These are phyloP conservation scores for Podarcis raffonei DNA, from an alignment of 2,113 vertebrate species.

Conservation along the genomic window DNA sequence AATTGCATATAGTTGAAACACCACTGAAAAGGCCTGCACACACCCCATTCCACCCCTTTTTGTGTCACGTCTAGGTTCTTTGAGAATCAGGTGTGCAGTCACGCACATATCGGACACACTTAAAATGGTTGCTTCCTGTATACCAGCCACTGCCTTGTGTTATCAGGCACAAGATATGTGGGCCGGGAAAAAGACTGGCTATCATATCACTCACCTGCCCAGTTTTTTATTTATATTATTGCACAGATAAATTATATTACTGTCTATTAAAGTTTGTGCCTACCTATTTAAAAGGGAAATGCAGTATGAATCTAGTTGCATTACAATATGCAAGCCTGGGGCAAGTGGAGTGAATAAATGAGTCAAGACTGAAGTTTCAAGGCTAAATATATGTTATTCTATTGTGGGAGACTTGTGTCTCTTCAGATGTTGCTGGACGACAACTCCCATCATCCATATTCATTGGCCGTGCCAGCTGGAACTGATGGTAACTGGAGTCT, in stretches of 20 bases:
- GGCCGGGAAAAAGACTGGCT: neutral
- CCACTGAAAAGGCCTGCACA: too few relatives aligned
- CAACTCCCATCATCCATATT: too few relatives aligned
- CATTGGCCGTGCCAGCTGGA: too few relatives aligned
- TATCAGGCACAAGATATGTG: neutral
- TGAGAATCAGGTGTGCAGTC: too few relatives aligned
- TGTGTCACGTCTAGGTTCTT: too few relatives aligned
- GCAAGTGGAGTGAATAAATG: neutral
- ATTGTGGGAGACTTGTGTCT: neutral
- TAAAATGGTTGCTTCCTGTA: too few relatives aligned
- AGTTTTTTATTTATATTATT: neutral
- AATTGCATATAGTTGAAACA: too few relatives aligned
- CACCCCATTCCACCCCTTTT: too few relatives aligned
- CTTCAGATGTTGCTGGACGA: neutral
- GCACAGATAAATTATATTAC: neutral
- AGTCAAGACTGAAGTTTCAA: neutral
- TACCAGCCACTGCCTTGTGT: neutral
- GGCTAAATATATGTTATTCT: neutral
- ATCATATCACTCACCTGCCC: neutral
- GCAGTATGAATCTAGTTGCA: neutral
- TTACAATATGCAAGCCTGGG: neutral
- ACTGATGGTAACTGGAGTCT: too few relatives aligned
- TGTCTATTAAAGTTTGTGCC: neutral
- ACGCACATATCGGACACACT: too few relatives aligned
- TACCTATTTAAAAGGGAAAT: neutral